Percentiles rank a stretch among this genome's conserved stretches.
phyloP scores from a whole-genome alignment of 2,888 invertebrate genomes.

The Apocheima hispidaria region DNA sequence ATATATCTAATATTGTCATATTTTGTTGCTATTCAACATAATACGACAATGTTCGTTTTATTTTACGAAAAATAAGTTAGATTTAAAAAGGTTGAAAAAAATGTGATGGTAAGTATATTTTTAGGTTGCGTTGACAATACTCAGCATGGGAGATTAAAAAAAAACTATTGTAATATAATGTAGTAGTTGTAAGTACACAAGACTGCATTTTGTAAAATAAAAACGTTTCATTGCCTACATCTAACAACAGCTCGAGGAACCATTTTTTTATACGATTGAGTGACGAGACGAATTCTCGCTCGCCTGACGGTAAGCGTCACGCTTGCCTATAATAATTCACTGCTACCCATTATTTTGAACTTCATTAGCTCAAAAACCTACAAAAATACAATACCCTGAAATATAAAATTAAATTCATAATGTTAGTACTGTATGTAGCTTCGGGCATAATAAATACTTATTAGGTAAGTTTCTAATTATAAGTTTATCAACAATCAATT shows the following conservation, averaged over 20 bases:
- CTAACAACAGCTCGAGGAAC: too few species aligned
- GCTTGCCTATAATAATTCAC: too few species aligned
- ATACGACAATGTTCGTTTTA: slow-evolving; percentile 19
- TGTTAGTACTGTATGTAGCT: background rate
- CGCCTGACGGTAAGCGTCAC: too few species aligned
- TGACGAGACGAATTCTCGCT: too few species aligned
- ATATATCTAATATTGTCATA: slow-evolving; percentile 10
- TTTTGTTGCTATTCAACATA: slow-evolving; percentile 16
- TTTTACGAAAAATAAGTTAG: background rate
- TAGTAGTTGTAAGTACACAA: slow-evolving; percentile 40
- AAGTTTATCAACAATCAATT: background rate
- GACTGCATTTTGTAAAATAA: slow-evolving; percentile 44
- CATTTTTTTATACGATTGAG: too few species aligned
- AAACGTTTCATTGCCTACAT: slow-evolving; percentile 31
- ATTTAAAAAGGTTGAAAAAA: background rate
- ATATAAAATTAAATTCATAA: too few species aligned
- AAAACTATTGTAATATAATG: slow-evolving; percentile 6
- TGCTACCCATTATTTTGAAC: too few species aligned
- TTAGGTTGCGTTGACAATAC: slow-evolving; percentile 21
- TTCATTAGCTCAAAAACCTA: too few species aligned
- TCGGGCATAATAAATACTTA: background rate
- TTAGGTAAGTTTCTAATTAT: background rate
- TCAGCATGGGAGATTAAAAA: slow-evolving; percentile 19
- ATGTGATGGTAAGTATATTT: slow-evolving; percentile 8
- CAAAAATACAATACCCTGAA: too few species aligned